Evolutionary conservation across 2,797 vertebrate species (phyloP), one percentile per base, ranked within the genome.

Genomic region (Chiroxiphia lanceolata): DNA sequence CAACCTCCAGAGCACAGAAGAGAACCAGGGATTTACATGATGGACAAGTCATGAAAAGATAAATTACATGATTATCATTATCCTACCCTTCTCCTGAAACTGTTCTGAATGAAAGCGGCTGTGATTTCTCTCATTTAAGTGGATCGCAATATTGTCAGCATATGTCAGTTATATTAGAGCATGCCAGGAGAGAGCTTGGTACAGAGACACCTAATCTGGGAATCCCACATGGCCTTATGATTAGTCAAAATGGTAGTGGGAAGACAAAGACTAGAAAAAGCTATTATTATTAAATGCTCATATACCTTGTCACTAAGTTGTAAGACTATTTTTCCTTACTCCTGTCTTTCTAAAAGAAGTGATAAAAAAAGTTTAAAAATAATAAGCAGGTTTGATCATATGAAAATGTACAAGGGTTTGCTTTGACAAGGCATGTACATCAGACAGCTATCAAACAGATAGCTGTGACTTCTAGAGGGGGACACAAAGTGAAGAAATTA

Each of bases 361-460:
- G 9, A 23, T 57, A 60, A 45, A 61, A 51, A 11, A 26, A 7
- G 11, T 20, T 31, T 22, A 36, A 53, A 23, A 20, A 38, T 47
- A 17, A 14, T 50, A 16, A n/a, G 6, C 5, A 61, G 15, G 8
- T 18, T 72, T 56, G 18, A 59, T 59, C 14, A 5, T 9, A 44
- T 14, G 23, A 90, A 87, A 72, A 89, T 1, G 3, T 13, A 11
- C 9, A 61, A 59, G 13, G 14, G 4, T 22, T 79, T 79, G 25
- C 36, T 89, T 59, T 44, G 56, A n/a, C 36, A 38, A 33, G 18
- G 20, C 29, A 20, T 0, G 2, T 6, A 25, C 3, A 1, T 18
- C 47, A 76, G 15, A 11, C 29, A 38, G 59, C 16, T 13, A 16
- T 48, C 50, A 63, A 36, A 40, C 34, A 74, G 17, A 50, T 7